Percentiles rank a stretch among this genome's conserved stretches.
These are phyloP conservation scores for Epinephelus moara DNA, from an alignment of 2,113 vertebrate species.

Conservation along the genomic window DNA sequence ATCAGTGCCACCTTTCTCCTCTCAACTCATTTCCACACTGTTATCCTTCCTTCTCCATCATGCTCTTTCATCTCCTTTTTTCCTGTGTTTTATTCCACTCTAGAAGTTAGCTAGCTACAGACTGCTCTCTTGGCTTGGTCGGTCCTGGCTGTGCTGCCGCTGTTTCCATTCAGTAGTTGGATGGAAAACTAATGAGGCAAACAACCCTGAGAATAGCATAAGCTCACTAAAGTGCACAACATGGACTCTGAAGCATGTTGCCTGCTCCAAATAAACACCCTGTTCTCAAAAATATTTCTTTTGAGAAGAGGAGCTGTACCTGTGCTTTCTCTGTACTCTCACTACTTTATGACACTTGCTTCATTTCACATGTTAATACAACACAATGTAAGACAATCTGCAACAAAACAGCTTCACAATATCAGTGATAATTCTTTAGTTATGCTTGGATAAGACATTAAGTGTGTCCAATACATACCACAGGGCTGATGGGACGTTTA, in stretches of 20 bases:
- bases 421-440: background rate
- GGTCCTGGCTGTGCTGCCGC: slow-evolving; percentile 56
- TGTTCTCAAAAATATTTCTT: slow-evolving; percentile 40
- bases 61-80: slow-evolving; percentile 24
- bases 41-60: slow-evolving; percentile 22
- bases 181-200: slow-evolving; percentile 76
- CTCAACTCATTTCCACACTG: slow-evolving; percentile 32
- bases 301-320: slow-evolving; percentile 13
- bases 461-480: slow-evolving; percentile 66
- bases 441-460: slow-evolving; percentile 15
- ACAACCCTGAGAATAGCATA: slow-evolving; percentile 67
- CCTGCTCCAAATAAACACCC: slow-evolving; percentile 45
- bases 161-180: slow-evolving; percentile 75
- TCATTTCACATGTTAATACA: background rate
- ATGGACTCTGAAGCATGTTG: slow-evolving; percentile 35
- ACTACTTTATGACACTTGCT: background rate
- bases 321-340: slow-evolving; percentile 5
- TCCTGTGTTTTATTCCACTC: slow-evolving; percentile 35
- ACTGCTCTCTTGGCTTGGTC: slow-evolving; percentile 59
- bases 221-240: slow-evolving; percentile 51
- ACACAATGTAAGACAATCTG: background rate
- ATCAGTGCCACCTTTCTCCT: slow-evolving; percentile 51
- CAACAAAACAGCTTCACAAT: background rate
- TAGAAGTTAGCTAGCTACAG: slow-evolving; percentile 57
- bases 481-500: slow-evolving; percentile 51